Evolutionary conservation across 2,888 invertebrate species (phyloP), one percentile per base, ranked within the genome.

Genomic region (Agonopterix alstromeriana): DNA sequence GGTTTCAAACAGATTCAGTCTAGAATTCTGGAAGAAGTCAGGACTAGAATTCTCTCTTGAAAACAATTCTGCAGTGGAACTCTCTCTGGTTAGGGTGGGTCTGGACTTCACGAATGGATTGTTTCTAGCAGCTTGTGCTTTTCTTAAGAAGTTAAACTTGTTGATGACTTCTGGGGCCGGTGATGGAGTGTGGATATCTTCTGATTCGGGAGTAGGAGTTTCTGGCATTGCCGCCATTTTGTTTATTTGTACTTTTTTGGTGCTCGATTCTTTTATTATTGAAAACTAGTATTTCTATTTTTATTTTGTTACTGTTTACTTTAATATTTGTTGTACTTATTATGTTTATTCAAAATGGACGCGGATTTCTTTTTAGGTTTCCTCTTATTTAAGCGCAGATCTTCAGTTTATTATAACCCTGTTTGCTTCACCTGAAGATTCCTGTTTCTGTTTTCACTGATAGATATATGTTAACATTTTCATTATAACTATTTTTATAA

Each of bases 21-120:
- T 71, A 1, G 88, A 89, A 50, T 70, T 87, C 55, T 88, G 87
- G 53, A 87, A 89, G 57, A 88, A 78, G 47, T 89, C 86, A 5
- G 73, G 67, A 55, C 71, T 86, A 1, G 86, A 88, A 46, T 81
- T 86, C 44, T 87, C 81, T 41, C 82, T 73, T 0, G 85, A 81
- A 50, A 83, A 82, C 35, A 88, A 56, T 45, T 87, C 87, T 0
- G 88, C 80, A 0, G 77, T 65, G 0, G 88, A 88, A 50, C 85
- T 85, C 47, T 87, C 87, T 27, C 87, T 71, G 0, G 71, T 86
- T 1, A 89, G 53, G 0, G 82, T 77, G 0, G 85, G 87, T 44
- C 86, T 60, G 0, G 79, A 60, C 51, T 77, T 84, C 0, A 85
- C 83, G 36, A 88, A 88, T 0, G 85, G 85, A 46, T 83, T 85